Conservation (phyloP, 2,888 invertebrate species). For the Gymnocheta viridis region DNA sequence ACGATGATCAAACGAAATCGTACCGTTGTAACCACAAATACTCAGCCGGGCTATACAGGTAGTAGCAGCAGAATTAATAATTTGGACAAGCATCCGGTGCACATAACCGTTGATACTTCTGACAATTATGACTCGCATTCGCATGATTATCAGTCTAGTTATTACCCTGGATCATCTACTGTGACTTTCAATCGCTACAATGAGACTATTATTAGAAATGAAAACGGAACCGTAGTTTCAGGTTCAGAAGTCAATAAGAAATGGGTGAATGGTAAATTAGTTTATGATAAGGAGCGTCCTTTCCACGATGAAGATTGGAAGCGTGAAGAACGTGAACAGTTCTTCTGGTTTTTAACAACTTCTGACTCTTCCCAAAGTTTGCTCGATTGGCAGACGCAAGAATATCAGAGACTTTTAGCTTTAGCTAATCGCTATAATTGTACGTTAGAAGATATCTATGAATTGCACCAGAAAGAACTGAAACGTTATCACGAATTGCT, state of each 20-base stretch:
- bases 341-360: slow-evolving; percentile 78
- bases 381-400: slow-evolving; percentile 79
- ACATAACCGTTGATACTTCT: slow-evolving; percentile 71
- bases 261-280: slow-evolving; percentile 79
- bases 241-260: slow-evolving; percentile 78
- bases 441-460: slow-evolving; percentile 75
- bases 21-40: slow-evolving; percentile 72
- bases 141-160: slow-evolving; percentile 63
- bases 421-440: slow-evolving; percentile 77
- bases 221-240: slow-evolving; percentile 76
- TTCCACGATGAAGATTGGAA: slow-evolving; percentile 80
- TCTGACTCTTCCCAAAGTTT: slow-evolving; percentile 73
- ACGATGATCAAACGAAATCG: slow-evolving; percentile 74
- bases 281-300: slow-evolving; percentile 76
- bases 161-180: slow-evolving; percentile 72
- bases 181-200: slow-evolving; percentile 77
- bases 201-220: slow-evolving; percentile 75
- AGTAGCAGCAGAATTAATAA: slow-evolving; percentile 48
- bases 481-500: slow-evolving; percentile 75
- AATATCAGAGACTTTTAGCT: slow-evolving; percentile 78
- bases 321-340: slow-evolving; percentile 79
- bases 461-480: slow-evolving; percentile 79
- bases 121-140: slow-evolving; percentile 58
- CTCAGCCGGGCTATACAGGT: slow-evolving; percentile 65
- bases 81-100: slow-evolving; percentile 70